Percentiles rank a stretch among this genome's conserved stretches.
Evolutionary conservation across 2,113 vertebrate species (phyloP).

Genomic region (Platichthys flesus): DNA sequence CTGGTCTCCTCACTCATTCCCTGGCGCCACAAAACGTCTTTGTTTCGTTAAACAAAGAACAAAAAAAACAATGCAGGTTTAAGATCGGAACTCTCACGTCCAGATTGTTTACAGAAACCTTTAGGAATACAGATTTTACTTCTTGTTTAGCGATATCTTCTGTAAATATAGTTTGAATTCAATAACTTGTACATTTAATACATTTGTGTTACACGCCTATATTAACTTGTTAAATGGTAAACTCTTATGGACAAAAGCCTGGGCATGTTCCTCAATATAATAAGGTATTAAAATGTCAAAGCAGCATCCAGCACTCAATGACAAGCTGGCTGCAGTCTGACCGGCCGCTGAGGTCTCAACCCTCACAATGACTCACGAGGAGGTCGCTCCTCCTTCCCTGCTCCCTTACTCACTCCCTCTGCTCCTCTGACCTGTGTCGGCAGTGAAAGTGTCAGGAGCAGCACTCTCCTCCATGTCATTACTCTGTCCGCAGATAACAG

Average conservation of each 20-base stretch:
- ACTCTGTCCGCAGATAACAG: constrained; percentile 64
- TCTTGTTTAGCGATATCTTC: no score
- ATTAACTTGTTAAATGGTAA: no score
- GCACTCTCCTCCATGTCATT: constrained; percentile 57
- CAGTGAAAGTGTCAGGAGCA: constrained; percentile 40
- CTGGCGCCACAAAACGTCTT: no score
- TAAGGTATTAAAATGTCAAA: neutral
- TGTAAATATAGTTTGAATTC: no score
- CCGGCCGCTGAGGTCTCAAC: constrained; percentile 1
- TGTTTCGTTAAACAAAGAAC: no score
- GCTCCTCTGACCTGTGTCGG: constrained; percentile 17
- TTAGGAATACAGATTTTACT: neutral
- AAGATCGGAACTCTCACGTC: no score
- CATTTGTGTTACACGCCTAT: no score
- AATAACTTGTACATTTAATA: no score
- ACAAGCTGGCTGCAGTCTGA: no score
- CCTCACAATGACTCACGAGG: constrained; percentile 15
- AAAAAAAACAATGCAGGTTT: no score
- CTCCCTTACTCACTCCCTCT: constrained; percentile 5
- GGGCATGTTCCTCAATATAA: neutral
- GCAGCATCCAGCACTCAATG: no score
- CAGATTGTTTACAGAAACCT: neutral
- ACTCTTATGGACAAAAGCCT: neutral
- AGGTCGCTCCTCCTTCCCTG: constrained; percentile 8
- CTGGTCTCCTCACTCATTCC: no score